phyloP scores from a whole-genome alignment of 2,797 vertebrate species.

The Lagodon rhomboides region DNA sequence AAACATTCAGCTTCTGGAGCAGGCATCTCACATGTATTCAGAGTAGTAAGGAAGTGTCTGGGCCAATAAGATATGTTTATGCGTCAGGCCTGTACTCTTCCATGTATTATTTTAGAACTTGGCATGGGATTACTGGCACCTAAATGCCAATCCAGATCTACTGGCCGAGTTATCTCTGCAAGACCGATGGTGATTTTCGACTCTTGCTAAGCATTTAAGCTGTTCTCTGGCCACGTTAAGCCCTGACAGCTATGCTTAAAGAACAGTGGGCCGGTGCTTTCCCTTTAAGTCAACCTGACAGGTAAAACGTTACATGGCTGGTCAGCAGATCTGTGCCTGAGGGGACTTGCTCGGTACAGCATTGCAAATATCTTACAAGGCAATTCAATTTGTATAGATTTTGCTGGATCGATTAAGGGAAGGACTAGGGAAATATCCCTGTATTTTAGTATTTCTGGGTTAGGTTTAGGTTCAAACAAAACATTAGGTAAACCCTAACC shows the following conservation, averaged over 20 bases:
- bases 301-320: constrained; percentile 25
- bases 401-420: not conserved
- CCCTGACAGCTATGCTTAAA: constrained; percentile 24
- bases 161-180: constrained; percentile 10
- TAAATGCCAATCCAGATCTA: constrained; percentile 24
- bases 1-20: not conserved
- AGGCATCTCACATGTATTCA: not conserved
- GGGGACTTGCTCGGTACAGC: not conserved
- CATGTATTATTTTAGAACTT: constrained; percentile 19
- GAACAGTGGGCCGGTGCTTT: constrained; percentile 26
- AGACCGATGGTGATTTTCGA: constrained; percentile 34
- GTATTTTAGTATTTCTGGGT: not conserved
- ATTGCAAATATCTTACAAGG: constrained; percentile 1
- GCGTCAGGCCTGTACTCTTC: not conserved
- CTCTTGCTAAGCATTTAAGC: constrained; percentile 46
- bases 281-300: constrained; percentile 25
- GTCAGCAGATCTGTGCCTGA: constrained; percentile 5
- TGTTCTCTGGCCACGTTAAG: constrained; percentile 33
- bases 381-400: constrained; percentile 20
- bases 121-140: not conserved
- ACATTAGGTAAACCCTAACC: too few species aligned
- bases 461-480: too few species aligned
- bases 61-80: constrained; percentile 1
- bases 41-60: not conserved
- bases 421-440: not conserved